Base-by-base conservation (phyloP, 2,888 invertebrate genomes). In the Agrochola lota region DNA sequence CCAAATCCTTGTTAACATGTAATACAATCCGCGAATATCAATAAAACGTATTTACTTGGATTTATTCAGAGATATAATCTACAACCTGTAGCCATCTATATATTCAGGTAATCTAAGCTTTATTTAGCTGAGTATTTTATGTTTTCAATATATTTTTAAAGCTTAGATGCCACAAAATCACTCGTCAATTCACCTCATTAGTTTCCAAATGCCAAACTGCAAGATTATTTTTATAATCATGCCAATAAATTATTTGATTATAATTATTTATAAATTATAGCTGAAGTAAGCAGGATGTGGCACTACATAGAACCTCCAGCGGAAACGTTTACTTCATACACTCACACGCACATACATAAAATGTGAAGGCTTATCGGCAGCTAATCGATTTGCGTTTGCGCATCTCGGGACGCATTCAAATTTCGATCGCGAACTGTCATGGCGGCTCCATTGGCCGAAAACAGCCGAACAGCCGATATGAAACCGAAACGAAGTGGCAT, bases 361-460 rank as follows among this genome's bases (percentile, higher is more conserved):
- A 72, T 67, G 68, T 80, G 77, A 81, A 88, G 84, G 91, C 93
- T 95, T 96, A 96, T 96, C 95, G 94, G 90, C 90, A 93, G 93
- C 92, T 95, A 95, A 96, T 96, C 96, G 93, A 91, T 91, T 91
- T 86, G 92, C 95, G 95, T 92, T 92, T 92, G 95, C 95, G 95
- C 95, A 96, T 96, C 96, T 95, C 93, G 92, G 87, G 87, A 89
- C 94, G 95, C 95, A 96, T 96, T 96, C 95, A 96, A 96, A 96
- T 95, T 96, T 95, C 91, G 94, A 95, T 93, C 93, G 92, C 91
- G 88, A 92, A 94, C 94, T 92, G 94, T 95, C 95, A 95, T 95
- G 94, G 94, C 95, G 92, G 93, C 94, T 89, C 90, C 88, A 90
- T 91, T 91, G 90, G 91, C 92, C 93, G 92, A 91, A 94, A 94